Evolutionary conservation across 1,140 invertebrate genomes (phyloP), one percentile per base, ranked within the genome.

Genomic region (Drosophila simulans): DNA sequence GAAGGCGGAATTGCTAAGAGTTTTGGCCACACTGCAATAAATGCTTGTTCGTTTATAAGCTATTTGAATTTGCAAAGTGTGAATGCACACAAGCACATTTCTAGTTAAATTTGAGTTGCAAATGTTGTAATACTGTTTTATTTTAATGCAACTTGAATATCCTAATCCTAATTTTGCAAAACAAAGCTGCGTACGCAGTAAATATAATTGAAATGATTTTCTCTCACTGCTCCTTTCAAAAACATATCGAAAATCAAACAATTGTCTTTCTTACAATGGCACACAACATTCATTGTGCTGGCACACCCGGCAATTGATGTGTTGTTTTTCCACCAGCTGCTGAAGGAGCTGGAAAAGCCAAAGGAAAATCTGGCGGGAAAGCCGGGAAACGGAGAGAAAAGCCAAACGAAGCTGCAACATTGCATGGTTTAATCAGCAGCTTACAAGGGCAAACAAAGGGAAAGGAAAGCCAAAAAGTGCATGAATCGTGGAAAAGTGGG

Each of bases 351-450:
- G 62, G 60, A 52, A 57, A 56, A 57, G 40, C 46, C 51, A 15
- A 5, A 42, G 46, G n/a, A 65, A 34, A 53, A 52, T 51, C 52
- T 42, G 31, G 25, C 25, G 15, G 46, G 51, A 45, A 10, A 42
- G 12, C 2, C 5, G 27, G 17, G 20, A 8, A 17, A 17, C 10
- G 4, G 42, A 11, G 42, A 45, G 42, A 22, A 22, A 46, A 35
- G 25, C 43, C 59, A 46, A 42, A 48, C 58, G 57, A 66, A 59
- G 57, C 53, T 46, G 57, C 68, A 59, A 42, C 79, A 68, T 80
- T 73, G 76, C 84, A 84, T 77, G 84, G 84, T 84, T 88, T 88
- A 88, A 88, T 88, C 84, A 89, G 84, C 76, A 89, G 84, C 84
- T 88, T 88, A 88, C 84, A 88, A 74, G 84, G 43, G 77, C 84